phyloP scores from a whole-genome alignment of 2,888 invertebrate species.

The Lasioglossum marginatum region DNA sequence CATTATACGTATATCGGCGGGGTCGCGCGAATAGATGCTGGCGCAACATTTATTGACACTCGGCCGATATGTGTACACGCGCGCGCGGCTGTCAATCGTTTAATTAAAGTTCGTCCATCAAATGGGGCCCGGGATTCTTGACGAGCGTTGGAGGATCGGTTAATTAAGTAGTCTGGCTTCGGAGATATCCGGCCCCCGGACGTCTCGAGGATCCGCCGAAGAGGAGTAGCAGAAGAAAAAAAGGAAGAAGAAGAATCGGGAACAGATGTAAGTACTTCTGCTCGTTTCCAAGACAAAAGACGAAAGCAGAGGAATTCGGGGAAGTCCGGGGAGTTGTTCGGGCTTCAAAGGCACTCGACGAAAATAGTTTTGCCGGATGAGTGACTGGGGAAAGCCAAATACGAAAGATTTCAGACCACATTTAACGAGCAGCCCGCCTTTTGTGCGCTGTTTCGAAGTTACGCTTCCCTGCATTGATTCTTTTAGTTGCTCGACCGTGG shows the following conservation, averaged over 20 bases:
- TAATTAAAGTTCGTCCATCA: not conserved
- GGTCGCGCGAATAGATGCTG: not conserved
- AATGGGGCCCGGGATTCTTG: not conserved
- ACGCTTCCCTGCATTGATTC: constrained; percentile 4
- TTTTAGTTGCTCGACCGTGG: not conserved
- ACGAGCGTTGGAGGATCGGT: not conserved
- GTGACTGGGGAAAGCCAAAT: constrained; percentile 23
- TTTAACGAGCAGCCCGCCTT: not conserved
- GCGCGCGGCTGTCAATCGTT: not conserved
- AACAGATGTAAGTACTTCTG: constrained; percentile 20
- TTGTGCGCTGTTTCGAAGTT: not conserved
- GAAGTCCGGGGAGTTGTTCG: constrained; percentile 34
- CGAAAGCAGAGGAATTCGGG: constrained; percentile 39
- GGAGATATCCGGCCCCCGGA: not conserved
- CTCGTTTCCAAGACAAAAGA: constrained; percentile 24
- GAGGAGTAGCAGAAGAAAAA: not conserved
- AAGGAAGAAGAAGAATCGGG: not conserved
- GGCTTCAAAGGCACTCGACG: constrained; percentile 51
- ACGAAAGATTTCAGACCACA: constrained; percentile 35
- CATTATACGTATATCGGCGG: not conserved
- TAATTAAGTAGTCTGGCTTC: not conserved
- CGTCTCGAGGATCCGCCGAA: not conserved
- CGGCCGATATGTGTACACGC: not conserved
- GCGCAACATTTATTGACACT: not conserved
- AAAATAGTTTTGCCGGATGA: constrained; percentile 55